Conservation (phyloP, 2,113 vertebrate genomes). For the Madoqua kirkii region DNA sequence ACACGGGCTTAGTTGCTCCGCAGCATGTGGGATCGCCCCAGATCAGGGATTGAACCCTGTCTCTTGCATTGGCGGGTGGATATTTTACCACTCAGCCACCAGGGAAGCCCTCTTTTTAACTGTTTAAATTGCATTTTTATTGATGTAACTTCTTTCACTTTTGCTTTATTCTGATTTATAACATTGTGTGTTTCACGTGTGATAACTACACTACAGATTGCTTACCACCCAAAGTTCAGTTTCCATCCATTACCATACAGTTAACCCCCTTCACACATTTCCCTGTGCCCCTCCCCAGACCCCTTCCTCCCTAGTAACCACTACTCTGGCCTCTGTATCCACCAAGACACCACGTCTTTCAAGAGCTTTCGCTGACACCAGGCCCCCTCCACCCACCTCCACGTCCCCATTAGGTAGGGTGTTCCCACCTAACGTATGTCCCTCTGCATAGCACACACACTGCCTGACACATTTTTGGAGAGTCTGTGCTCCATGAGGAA, state of each 20-base stretch:
- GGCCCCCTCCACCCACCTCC: not conserved
- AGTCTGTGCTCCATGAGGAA: not conserved
- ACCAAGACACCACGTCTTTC: not conserved
- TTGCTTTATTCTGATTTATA: not conserved
- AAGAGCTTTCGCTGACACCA: not conserved
- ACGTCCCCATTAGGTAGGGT: not conserved
- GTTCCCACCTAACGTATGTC: not conserved
- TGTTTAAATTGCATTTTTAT: not conserved
- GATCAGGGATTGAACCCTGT: not conserved
- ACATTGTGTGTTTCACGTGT: not conserved
- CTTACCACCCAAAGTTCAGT: not conserved
- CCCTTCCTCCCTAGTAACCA: not conserved
- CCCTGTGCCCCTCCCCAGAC: not conserved
- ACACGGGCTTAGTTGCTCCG: not conserved
- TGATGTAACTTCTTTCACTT: not conserved
- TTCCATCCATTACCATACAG: not conserved
- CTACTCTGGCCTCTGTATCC: not conserved
- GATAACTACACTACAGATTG: not conserved
- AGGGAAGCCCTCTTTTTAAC: not conserved
- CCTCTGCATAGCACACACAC: not conserved
- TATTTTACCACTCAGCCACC: not conserved
- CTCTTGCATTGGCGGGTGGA: not conserved
- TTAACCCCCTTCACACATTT: not conserved
- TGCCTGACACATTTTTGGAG: not conserved
- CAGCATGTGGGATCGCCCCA: not conserved